Evolutionary conservation across 2,888 invertebrate genomes (phyloP).

Genomic region (Chrysodeixis includens): DNA sequence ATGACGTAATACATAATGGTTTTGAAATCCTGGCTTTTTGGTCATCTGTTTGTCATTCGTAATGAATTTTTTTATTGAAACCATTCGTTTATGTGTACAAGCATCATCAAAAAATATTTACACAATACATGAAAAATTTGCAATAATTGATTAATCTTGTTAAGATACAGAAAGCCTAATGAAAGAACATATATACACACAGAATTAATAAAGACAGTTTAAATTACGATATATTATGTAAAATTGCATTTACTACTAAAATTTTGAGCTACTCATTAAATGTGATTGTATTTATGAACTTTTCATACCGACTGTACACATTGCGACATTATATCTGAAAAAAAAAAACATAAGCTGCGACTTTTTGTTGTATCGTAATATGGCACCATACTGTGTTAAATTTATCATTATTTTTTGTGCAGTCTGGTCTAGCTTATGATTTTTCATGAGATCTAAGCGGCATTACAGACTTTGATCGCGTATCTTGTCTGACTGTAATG

Average conservation of each 20-base stretch:
- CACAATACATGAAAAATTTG: no score
- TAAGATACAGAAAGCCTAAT: no score
- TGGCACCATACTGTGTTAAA: neutral
- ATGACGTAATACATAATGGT: conserved; percentile 35
- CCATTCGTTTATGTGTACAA: neutral
- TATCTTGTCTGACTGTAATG: neutral
- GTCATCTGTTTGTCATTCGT: conserved; percentile 45
- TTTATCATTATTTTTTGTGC: neutral
- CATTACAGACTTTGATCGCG: neutral
- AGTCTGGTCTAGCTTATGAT: neutral
- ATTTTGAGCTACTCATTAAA: no score
- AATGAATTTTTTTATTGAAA: conserved; percentile 6
- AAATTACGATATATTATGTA: no score
- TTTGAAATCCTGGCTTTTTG: conserved; percentile 14
- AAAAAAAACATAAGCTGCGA: neutral
- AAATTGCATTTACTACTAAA: no score
- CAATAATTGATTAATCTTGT: no score
- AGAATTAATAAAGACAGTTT: no score
- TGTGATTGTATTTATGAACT: no score
- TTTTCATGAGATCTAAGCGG: conserved; percentile 2
- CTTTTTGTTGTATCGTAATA: neutral
- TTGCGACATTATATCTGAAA: neutral
- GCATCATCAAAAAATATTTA: no score
- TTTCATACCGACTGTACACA: neutral
- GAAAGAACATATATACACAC: no score